phyloP scores from a whole-genome alignment of 2,113 vertebrate genomes.

The Calidris pugnax region DNA sequence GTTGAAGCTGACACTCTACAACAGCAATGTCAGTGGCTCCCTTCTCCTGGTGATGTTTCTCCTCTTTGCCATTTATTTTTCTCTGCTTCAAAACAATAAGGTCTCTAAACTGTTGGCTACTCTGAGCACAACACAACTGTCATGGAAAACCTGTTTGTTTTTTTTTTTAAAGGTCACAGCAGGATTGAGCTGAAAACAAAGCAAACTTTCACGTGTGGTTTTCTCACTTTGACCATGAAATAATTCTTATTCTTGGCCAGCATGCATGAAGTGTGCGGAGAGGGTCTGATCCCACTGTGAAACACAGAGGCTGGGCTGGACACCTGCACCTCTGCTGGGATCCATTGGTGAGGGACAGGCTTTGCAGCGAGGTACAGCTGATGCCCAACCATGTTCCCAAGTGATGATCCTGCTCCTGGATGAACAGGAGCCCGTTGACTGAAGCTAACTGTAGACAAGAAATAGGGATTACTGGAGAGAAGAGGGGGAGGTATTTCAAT shows the following conservation, averaged over 20 bases:
- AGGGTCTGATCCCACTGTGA: background rate
- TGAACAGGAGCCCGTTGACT: background rate
- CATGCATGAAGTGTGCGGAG: background rate
- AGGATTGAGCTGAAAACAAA: background rate
- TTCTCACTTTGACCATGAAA: background rate
- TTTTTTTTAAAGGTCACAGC: background rate
- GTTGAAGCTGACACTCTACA: background rate
- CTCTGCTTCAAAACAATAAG: background rate
- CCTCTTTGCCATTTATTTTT: background rate
- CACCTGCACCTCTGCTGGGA: background rate
- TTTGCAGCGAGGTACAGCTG: background rate
- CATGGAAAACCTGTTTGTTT: background rate
- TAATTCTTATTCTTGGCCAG: background rate
- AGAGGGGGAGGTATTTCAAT: background rate
- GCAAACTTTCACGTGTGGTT: accelerated
- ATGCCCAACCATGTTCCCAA: background rate
- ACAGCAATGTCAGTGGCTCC: background rate
- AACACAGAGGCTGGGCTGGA: background rate
- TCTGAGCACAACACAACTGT: background rate
- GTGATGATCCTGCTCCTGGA: background rate
- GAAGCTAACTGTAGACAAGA: background rate
- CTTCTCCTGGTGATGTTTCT: background rate
- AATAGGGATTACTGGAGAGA: background rate
- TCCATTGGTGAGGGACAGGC: background rate
- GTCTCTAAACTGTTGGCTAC: background rate